Percentiles rank a stretch among this genome's conserved stretches.
phyloP scores from a whole-genome alignment of 1,140 invertebrate species.

The Trichomalopsis sarcophagae region DNA sequence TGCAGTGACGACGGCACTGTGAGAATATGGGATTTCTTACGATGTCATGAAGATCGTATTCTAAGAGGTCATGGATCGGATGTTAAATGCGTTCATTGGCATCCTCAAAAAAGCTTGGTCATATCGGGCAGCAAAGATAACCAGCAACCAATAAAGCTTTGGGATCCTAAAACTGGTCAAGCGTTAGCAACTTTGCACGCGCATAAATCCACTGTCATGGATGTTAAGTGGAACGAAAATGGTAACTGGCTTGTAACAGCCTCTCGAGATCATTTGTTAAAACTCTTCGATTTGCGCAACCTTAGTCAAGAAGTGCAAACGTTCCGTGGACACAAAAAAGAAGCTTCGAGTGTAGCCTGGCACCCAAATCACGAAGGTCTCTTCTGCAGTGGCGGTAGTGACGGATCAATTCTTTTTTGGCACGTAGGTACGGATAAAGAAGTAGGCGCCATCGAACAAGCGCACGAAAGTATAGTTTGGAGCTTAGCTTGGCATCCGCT shows the following conservation, averaged over 20 bases:
- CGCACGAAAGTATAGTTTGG: conserved; percentile 99
- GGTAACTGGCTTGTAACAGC: conserved; percentile 99
- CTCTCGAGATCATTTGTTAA: conserved; percentile 97
- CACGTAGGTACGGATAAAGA: conserved; percentile 98
- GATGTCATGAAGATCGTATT: conserved; percentile 97
- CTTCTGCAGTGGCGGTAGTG: conserved; percentile 97
- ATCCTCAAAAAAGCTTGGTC: conserved; percentile 97
- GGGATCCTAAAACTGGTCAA: conserved; percentile 98
- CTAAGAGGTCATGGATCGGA: conserved; percentile 99
- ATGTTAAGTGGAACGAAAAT: conserved; percentile 99
- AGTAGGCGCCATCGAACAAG: conserved; percentile 97
- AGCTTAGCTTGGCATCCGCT: conserved; percentile 99
- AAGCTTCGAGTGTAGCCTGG: conserved; percentile 97
- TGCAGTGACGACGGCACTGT: conserved; percentile 99
- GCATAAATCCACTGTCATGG: conserved; percentile 99
- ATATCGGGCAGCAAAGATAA: conserved; percentile 99
- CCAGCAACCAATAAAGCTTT: conserved; percentile 99
- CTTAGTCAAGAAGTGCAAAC: conserved; percentile 95
- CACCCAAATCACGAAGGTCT: conserved; percentile 97
- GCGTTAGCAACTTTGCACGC: conserved; percentile 94
- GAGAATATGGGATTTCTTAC: conserved; percentile 98
- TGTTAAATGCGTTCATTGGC: conserved; percentile 99
- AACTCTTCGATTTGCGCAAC: conserved; percentile 98
- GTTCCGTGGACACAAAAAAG: conserved; percentile 98
- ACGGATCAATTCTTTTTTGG: conserved; percentile 99